phyloP scores from a whole-genome alignment of 2,888 invertebrate genomes.

The Caenorhabditis sp. region DNA sequence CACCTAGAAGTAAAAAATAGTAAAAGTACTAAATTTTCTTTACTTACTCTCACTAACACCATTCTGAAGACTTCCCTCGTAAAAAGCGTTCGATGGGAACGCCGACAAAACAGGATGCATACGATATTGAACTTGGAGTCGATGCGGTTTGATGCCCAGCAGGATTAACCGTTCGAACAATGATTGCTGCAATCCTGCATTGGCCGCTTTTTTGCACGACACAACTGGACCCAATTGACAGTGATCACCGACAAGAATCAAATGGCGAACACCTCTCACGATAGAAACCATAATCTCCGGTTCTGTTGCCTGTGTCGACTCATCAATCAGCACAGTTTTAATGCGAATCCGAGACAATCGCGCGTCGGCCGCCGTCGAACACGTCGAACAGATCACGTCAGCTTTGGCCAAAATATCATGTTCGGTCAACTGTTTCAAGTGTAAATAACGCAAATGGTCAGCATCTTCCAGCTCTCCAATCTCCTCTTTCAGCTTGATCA shows the following conservation, averaged over 20 bases:
- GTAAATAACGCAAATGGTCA: slow-evolving; percentile 88
- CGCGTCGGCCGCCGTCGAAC: slow-evolving; percentile 97
- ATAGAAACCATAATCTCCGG: slow-evolving; percentile 87
- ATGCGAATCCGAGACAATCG: slow-evolving; percentile 79
- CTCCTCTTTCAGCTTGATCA: slow-evolving; percentile 95
- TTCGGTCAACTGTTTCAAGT: slow-evolving; percentile 43
- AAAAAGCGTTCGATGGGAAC: slow-evolving; percentile 99
- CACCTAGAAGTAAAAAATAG: slow-evolving; percentile 75
- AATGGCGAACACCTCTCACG: slow-evolving; percentile 92
- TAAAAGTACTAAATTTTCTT: not conserved
- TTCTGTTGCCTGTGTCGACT: slow-evolving; percentile 75
- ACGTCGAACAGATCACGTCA: slow-evolving; percentile 98
- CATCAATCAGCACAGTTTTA: slow-evolving; percentile 69
- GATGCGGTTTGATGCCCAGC: slow-evolving; percentile 92
- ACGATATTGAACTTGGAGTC: slow-evolving; percentile 84
- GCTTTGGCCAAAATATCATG: slow-evolving; percentile 77
- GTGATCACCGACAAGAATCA: slow-evolving; percentile 97
- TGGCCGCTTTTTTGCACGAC: slow-evolving; percentile 90
- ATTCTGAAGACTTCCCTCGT: slow-evolving; percentile 97
- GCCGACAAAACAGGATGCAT: slow-evolving; percentile 98
- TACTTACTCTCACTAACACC: slow-evolving; percentile 85
- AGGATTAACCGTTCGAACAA: slow-evolving; percentile 96
- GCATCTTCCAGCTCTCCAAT: slow-evolving; percentile 94
- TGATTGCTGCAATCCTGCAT: slow-evolving; percentile 94
- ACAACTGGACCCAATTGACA: slow-evolving; percentile 98